Conservation (phyloP, 2,888 invertebrate species). For the Orthosia cruda region DNA sequence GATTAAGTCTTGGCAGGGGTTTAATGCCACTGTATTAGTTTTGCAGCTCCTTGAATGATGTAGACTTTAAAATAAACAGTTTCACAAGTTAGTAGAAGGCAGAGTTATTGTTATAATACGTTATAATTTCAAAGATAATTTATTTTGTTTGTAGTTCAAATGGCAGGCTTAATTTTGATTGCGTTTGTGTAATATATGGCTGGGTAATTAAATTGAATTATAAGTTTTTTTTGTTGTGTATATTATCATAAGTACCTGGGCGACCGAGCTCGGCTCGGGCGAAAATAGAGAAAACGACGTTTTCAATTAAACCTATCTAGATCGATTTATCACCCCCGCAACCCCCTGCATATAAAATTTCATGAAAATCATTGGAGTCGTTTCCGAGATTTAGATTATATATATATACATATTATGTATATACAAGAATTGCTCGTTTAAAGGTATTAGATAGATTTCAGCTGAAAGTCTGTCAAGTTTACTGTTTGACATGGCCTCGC, state of each 20-base stretch:
- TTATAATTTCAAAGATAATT: constrained; percentile 39
- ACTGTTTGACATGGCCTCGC: too few relatives aligned
- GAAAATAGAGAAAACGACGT: too few relatives aligned
- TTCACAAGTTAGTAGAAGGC: constrained; percentile 42
- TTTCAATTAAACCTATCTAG: too few relatives aligned
- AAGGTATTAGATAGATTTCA: too few relatives aligned
- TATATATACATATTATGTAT: too few relatives aligned
- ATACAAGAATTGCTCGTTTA: too few relatives aligned
- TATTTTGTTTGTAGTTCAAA: constrained; percentile 24
- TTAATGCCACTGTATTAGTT: constrained; percentile 59
- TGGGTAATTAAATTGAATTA: not conserved
- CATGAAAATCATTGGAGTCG: too few relatives aligned
- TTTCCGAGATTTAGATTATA: too few relatives aligned
- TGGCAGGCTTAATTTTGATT: constrained; percentile 35
- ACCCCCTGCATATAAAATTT: too few relatives aligned
- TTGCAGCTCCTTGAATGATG: constrained; percentile 30
- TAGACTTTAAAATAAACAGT: constrained; percentile 56
- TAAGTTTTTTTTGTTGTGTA: not conserved
- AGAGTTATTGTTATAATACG: constrained; percentile 48
- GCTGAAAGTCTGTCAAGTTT: too few relatives aligned
- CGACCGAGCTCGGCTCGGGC: too few relatives aligned
- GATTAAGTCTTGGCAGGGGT: constrained; percentile 25
- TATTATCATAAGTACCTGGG: not conserved
- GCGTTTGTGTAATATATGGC: constrained; percentile 2
- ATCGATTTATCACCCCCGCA: too few relatives aligned